Base-by-base conservation (phyloP, 1,140 invertebrate species). In the Oedothorax gibbosus region DNA sequence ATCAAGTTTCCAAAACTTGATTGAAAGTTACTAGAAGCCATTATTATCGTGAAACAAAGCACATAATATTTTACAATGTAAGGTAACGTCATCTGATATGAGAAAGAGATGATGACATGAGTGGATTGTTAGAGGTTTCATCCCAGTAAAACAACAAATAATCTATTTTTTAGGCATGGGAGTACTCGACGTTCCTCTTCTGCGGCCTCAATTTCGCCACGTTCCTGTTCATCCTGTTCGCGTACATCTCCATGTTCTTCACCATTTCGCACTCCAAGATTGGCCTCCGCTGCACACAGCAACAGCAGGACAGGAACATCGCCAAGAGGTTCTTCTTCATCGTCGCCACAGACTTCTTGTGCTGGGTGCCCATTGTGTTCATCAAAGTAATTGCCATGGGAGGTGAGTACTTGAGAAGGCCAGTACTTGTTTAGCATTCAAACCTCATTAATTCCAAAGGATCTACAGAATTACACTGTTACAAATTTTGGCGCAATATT, bases 311-410 rank as follows among this genome's bases (percentile, higher is more conserved):
- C 91, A 54, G 93, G 94, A 88, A 93, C n/a, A 87, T 95, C 88
- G 93, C 93, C 5, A 89, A 93, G 15, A 91, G 94, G 83, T 95
- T 95, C 88, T 94, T 94, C 87, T 92, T 95, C 86, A 95, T 95
- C 76, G 94, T 95, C 2, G 88, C 94, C 14, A 94, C 94, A 0
- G 93, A 95, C 88, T 92, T 92, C n/a, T 88, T 93, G 35, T 95
- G 95, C 88, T 95, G 95, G 95, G 91, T 92, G 10, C 95, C 95
- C 10, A 94, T 95, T 21, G 94, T 95, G 51, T 87, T 92, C 35
- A 89, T 94, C 62, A 95, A 95, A 88, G 91, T 94, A 53, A 87
- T 92, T 72, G 94, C 93, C 2, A 91, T 95, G 80, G 89, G 90
- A 49, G 90, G 91, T 79, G 88, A 18, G 53, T 15, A 8, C 1